A percentile compares a stretch with the other conserved stretches of the same genome.
Evolutionary conservation across 1,140 invertebrate species (phyloP).

Genomic region (Hylaeus volcanicus): DNA sequence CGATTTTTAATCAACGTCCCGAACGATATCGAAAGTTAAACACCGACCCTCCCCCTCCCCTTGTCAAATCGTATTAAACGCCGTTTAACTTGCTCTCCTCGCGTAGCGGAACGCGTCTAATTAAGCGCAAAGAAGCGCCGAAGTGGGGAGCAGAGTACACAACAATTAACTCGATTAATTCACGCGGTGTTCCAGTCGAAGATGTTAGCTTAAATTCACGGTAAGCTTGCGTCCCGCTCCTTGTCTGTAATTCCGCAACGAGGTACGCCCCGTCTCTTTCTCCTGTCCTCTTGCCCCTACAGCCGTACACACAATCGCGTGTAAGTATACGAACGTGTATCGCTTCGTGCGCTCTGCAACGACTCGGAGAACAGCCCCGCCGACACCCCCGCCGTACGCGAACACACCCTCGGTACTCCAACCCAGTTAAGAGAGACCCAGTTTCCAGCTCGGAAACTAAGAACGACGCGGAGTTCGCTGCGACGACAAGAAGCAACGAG

Average conservation of each 20-base stretch:
- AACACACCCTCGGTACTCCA: slow-evolving; percentile 5
- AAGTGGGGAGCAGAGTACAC: slow-evolving; percentile 51
- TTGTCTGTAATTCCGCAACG: not conserved
- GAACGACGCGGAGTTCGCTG: slow-evolving; percentile 50
- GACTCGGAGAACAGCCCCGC: not conserved
- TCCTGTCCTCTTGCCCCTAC: not conserved
- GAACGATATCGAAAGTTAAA: slow-evolving; percentile 16
- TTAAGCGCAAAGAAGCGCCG: slow-evolving; percentile 60
- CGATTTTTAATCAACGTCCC: slow-evolving; percentile 21
- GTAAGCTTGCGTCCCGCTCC: slow-evolving; percentile 3
- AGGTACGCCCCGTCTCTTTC: not conserved
- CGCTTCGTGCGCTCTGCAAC: slow-evolving; percentile 6
- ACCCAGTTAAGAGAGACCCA: slow-evolving; percentile 52
- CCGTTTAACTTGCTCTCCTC: slow-evolving; percentile 52
- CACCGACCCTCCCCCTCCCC: not conserved
- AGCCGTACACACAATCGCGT: slow-evolving; percentile 12
- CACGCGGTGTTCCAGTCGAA: slow-evolving; percentile 60
- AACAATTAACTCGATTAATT: slow-evolving; percentile 68
- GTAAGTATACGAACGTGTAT: slow-evolving; percentile 17
- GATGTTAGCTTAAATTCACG: slow-evolving; percentile 59
- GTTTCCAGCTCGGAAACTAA: slow-evolving; percentile 57
- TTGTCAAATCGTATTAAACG: slow-evolving; percentile 30
- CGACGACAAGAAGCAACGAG: slow-evolving; percentile 61
- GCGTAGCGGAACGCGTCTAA: slow-evolving; percentile 56
- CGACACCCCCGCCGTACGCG: not conserved